phyloP scores from a whole-genome alignment of 30 jellyfish, hydroid and myxozoan genomes.

The Pelagia noctiluca region DNA sequence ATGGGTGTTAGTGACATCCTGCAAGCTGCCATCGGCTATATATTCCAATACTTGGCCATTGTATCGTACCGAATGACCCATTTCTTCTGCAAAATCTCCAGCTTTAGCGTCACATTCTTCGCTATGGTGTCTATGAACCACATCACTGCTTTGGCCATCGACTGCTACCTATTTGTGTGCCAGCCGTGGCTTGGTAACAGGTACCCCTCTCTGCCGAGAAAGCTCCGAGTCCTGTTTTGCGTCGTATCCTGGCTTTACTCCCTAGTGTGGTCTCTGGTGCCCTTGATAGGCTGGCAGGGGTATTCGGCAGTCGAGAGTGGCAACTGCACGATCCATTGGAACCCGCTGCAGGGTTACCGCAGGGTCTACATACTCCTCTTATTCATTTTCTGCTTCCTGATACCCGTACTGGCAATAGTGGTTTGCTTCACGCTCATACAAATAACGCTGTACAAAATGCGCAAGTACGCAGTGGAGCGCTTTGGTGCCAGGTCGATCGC shows the following conservation, averaged over 20 bases:
- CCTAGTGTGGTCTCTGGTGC: neutral
- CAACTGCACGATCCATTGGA: neutral
- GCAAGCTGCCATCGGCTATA: neutral
- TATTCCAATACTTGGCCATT: neutral
- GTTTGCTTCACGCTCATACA: neutral
- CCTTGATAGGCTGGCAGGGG: neutral
- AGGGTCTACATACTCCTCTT: neutral
- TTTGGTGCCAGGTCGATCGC: neutral
- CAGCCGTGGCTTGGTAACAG: neutral
- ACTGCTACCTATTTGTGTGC: neutral
- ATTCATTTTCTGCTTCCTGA: neutral
- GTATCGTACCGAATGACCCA: neutral
- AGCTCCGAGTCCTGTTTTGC: neutral
- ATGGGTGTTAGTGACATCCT: neutral
- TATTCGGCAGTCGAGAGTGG: neutral
- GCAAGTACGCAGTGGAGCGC: neutral
- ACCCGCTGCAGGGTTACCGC: neutral
- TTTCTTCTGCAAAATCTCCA: neutral
- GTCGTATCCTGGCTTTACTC: conserved; percentile 1
- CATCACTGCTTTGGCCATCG: neutral
- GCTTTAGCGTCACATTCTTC: neutral
- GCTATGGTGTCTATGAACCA: conserved; percentile 3
- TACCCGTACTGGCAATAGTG: neutral
- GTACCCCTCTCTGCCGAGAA: neutral
- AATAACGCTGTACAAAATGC: neutral